phyloP scores from a whole-genome alignment of 2,797 vertebrate species.

The Lithobates pipiens region DNA sequence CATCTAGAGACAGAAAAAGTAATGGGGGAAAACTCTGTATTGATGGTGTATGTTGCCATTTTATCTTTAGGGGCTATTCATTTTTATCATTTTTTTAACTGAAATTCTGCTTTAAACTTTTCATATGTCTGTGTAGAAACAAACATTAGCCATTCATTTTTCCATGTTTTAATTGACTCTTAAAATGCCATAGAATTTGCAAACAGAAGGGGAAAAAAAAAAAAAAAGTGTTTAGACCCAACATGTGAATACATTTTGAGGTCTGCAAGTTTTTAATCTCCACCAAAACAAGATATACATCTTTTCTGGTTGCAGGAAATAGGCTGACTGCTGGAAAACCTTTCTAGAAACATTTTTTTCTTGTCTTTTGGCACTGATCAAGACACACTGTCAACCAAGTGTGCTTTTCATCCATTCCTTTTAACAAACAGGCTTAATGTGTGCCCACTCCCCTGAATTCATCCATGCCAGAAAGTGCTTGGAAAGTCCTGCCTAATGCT shows the following conservation, averaged over 20 bases:
- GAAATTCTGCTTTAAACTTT: too few relatives aligned
- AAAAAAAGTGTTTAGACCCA: not conserved
- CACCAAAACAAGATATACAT: not conserved
- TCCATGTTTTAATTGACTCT: too few relatives aligned
- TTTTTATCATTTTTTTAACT: too few relatives aligned
- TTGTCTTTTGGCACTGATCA: not conserved
- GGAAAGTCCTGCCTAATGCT: conserved; percentile 50
- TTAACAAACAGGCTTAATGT: conserved; percentile 28
- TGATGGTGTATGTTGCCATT: too few relatives aligned
- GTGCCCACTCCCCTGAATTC: conserved; percentile 14
- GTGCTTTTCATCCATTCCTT: not conserved
- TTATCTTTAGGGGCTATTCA: too few relatives aligned
- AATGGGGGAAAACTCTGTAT: too few relatives aligned
- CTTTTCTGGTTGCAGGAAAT: not conserved
- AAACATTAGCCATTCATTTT: too few relatives aligned
- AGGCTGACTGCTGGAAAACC: not conserved
- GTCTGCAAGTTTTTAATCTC: not conserved
- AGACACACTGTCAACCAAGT: not conserved
- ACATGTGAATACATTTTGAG: not conserved
- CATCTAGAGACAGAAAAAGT: too few relatives aligned
- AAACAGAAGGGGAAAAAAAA: too few relatives aligned
- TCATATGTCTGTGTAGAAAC: too few relatives aligned
- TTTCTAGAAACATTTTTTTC: not conserved
- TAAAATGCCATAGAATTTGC: too few relatives aligned
- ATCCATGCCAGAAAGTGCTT: conserved; percentile 17